Conservation (phyloP, 2,113 vertebrate genomes). For the Syrrhaptes paradoxus region DNA sequence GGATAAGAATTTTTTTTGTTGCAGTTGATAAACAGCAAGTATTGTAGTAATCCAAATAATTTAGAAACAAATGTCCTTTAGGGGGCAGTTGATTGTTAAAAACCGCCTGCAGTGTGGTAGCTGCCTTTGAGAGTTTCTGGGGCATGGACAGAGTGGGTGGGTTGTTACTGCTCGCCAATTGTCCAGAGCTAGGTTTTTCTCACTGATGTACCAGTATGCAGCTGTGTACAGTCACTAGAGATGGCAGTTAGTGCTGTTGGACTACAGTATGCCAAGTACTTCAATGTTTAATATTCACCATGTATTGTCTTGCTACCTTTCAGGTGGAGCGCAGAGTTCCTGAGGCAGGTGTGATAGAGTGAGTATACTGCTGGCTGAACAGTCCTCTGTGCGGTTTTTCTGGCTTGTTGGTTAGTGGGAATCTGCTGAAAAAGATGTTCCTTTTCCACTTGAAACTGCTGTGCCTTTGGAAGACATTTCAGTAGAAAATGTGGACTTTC, state of each 20-base stretch:
- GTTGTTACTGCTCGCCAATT: background rate
- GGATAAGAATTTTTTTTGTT: background rate
- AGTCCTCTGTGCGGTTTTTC: rapidly evolving
- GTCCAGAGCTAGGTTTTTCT: background rate
- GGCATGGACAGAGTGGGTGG: rapidly evolving
- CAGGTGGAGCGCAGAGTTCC: constrained; percentile 82
- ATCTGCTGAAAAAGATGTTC: background rate
- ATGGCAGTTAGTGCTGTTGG: background rate
- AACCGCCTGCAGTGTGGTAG: background rate
- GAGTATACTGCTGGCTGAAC: constrained; percentile 66
- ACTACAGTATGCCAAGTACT: background rate
- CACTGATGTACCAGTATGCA: background rate
- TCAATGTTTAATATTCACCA: background rate
- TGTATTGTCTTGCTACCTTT: background rate
- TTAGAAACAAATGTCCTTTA: background rate
- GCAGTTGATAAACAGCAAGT: background rate
- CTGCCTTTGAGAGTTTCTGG: background rate
- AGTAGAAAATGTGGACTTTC: background rate
- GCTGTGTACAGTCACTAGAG: background rate
- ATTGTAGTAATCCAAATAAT: background rate
- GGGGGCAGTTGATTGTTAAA: background rate
- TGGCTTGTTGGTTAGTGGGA: rapidly evolving
- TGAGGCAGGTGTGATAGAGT: constrained; percentile 87
- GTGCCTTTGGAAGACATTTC: background rate
- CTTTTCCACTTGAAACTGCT: background rate